Base-by-base conservation (phyloP, 1,140 invertebrate genomes). In the Drosophila malerkotliana region DNA sequence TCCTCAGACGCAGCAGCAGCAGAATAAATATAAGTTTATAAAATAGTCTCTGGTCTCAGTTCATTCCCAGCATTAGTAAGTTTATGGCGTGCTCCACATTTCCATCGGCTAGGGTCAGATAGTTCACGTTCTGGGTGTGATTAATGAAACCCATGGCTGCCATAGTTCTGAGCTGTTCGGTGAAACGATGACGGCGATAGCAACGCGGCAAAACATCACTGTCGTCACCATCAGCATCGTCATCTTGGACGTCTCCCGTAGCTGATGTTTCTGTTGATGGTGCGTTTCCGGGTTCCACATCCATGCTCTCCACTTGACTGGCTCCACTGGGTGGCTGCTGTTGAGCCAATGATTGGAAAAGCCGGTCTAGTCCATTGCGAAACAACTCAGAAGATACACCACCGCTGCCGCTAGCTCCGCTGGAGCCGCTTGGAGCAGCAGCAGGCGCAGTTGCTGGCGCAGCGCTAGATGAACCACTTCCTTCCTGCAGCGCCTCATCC, bases 21-120 rank as follows among this genome's bases (percentile, higher is more conserved):
- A 78, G 44, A 88, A 68, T 82, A 76, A 78, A 82, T 82, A 78
- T 52, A 67, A 69, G 63, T 61, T 51, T n/a, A 48, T 76, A 55
- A 32, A 41, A 41, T 15, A 39, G 32, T 59, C 44, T 47, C 44
- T 56, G 34, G 37, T 24, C 48, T 80, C 18, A 88, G 53, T 88
- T 90, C 84, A 90, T 90, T 44, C 78, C 74, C 53, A 92, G 93
- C 80, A 97, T 94, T 12, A 97, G 94, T 41, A 96, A 91, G 90
- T 98, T 97, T 39, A 98, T 95, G 10, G 97, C 97, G 49, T 96
- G 96, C 92, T 97, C 97, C 3, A 98, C 95, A 92, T 98, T 96
- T 3, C 97, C 97, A 90, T 95, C 95, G 7, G 97, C 96, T 14
- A 96, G 93, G 69, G 95, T 94, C 28, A 98, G 92, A 18, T 96